phyloP scores from a whole-genome alignment of 2,113 vertebrate genomes.

The Macroglossus sobrinus region DNA sequence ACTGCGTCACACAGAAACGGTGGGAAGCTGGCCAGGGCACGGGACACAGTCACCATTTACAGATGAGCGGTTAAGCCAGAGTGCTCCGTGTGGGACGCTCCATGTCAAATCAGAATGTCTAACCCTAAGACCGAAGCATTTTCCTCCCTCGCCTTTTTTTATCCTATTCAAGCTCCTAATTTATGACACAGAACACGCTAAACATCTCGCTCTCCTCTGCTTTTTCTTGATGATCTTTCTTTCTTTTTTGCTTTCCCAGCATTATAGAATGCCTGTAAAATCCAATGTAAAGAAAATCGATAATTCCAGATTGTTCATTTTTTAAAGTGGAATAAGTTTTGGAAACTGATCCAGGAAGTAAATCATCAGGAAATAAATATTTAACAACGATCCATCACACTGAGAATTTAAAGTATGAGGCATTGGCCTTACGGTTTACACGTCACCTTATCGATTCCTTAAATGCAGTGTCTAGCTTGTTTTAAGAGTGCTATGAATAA shows the following conservation, averaged over 20 bases:
- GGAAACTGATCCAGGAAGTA: constrained; percentile 65
- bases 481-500: constrained; percentile 76
- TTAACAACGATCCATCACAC: constrained; percentile 60
- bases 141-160: background rate
- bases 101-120: background rate
- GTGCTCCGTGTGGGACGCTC: background rate
- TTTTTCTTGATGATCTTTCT: background rate
- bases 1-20: no score
- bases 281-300: constrained; percentile 62
- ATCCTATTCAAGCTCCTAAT: background rate
- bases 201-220: background rate
- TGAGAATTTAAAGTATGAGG: constrained; percentile 58
- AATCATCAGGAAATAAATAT: constrained; percentile 73
- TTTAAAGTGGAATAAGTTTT: constrained; percentile 44
- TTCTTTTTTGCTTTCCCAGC: background rate
- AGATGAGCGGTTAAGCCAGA: background rate
- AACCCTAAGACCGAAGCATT: background rate
- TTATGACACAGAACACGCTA: background rate
- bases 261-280: background rate
- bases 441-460: constrained; percentile 76
- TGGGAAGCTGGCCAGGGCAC: no score
- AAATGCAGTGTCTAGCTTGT: constrained; percentile 64
- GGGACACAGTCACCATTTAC: background rate
- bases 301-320: constrained; percentile 6
- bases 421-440: constrained; percentile 54